Evolutionary conservation across 2,113 vertebrate genomes (phyloP), one percentile per base, ranked within the genome.

Genomic region (Lepus timidus): DNA sequence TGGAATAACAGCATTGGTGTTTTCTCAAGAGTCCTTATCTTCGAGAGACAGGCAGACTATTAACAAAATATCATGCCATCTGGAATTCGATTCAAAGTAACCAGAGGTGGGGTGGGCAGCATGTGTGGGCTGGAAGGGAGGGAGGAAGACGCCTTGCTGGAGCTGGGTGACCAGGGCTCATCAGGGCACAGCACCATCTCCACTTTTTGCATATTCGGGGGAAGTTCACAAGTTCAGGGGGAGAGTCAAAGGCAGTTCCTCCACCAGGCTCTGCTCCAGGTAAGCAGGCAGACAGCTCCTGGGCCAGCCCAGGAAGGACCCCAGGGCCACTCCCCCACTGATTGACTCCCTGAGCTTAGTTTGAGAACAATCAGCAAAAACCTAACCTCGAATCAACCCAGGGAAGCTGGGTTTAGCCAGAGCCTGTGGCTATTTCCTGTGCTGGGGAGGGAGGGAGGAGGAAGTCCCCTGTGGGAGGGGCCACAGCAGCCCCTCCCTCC

Each of bases 361-460:
- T 55, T 88, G 70, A 65, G 55, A 80, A 75, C n/a, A 3, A 33
- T 73, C 68, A 84, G 67, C n/a, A 76, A 94, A 80, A 68, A 8
- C 12, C 39, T 31, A 36, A 65, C 70, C 76, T 68, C 33, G 2
- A 27, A 27, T n/a, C 85, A 62, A 81, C 64, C 55, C 13, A 12
- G 51, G 73, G 65, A 95, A 76, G 91, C n/a, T 2, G 9, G 31
- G 83, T 16, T 25, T 71, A 86, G 86, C 82, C 1, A 0, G 81
- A 39, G 76, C 36, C 70, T 68, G 90, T 3, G 84, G 80, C 73
- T 64, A 33, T 10, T 95, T 96, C 96, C 94, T 93, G 94, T 93
- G 80, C 82, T 20, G 33, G 55, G 49, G 78, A 78, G 33, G 70
- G 86, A 67, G 83, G 74, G 67, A 75, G 65, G 74, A 91, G 87